Base-by-base conservation (phyloP, 1,140 invertebrate genomes). In the Varroa destructor region DNA sequence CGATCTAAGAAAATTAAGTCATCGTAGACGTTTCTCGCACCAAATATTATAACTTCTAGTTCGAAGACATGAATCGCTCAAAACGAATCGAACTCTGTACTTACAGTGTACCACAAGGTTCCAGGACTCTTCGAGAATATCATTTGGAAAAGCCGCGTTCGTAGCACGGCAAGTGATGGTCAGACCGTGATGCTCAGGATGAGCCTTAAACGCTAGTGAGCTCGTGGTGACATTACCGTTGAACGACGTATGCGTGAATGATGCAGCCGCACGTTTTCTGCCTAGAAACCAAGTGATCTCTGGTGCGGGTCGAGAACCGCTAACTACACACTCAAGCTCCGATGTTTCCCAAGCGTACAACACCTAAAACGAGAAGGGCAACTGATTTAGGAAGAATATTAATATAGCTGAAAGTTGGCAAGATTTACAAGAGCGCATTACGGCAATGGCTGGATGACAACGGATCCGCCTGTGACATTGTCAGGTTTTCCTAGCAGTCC, bases 151-250 rank as follows among this genome's bases (percentile, higher is more conserved):
- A 14, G 61, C 61, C 37, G 61, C 12, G 37, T 67, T 67, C 5
- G 36, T 67, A 67, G 61, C 61, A 2, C 40, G 12, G 36, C 61
- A 67, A 8, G 61, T 14, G 1, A 67, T 37, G 2, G 61, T 12
- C 40, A 67, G 40, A 2, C 61, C 61, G 61, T 67, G 61, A 37
- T 67, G 61, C 46, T 67, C 61, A 46, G 61, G 61, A 25, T 37
- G 61, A 12, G 61, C 40, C 61, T 67, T 37, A 40, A 67, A 67
- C 10, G 61, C 40, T 3, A 67, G 40, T 46, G 61, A 67, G 10
- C 40, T 67, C 37, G 61, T 67, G n/a, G 61, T 67, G n/a, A 67
- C 61, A 40, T 67, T 67, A 36, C 61, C 61, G 46, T 67, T 67
- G 37, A 25, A 67, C 61, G 61, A 67, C 10, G 61, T 67, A 46